Conservation (phyloP, 2,113 vertebrate species). For the Neogobius melanostomus region DNA sequence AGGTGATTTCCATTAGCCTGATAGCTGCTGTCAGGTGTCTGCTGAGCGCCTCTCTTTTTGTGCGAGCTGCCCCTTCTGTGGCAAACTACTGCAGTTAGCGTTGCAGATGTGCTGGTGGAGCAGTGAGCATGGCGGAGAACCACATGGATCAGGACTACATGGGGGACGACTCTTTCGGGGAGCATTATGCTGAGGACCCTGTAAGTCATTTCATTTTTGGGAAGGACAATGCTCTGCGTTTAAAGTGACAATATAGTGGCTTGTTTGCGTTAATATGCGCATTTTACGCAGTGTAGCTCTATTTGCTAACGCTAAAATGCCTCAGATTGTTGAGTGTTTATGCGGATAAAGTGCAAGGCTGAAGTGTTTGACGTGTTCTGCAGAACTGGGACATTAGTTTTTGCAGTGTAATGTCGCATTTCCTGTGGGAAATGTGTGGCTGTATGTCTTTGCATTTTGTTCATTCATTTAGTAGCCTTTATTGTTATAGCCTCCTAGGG, state of each 20-base stretch:
- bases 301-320: background rate
- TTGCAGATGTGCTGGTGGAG: conserved; percentile 61
- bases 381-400: background rate
- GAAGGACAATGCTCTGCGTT: background rate
- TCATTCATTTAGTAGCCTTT: no score
- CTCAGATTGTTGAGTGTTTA: background rate
- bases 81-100: conserved; percentile 26
- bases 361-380: background rate
- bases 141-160: conserved; percentile 71
- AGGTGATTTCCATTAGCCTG: conserved; percentile 67
- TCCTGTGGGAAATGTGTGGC: conserved; percentile 4
- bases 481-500: no score
- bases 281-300: background rate
- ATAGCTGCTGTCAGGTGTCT: conserved; percentile 32
- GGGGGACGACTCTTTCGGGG: conserved; percentile 62
- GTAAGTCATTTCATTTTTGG: conserved; percentile 56
- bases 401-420: conserved; percentile 25
- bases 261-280: background rate
- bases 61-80: background rate
- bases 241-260: background rate
- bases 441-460: background rate
- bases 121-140: conserved; percentile 73
- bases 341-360: background rate
- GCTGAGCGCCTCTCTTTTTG: conserved; percentile 7
- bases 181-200: conserved; percentile 70